phyloP scores from a whole-genome alignment of 2,113 vertebrate genomes.

The Anolis sagrei region DNA sequence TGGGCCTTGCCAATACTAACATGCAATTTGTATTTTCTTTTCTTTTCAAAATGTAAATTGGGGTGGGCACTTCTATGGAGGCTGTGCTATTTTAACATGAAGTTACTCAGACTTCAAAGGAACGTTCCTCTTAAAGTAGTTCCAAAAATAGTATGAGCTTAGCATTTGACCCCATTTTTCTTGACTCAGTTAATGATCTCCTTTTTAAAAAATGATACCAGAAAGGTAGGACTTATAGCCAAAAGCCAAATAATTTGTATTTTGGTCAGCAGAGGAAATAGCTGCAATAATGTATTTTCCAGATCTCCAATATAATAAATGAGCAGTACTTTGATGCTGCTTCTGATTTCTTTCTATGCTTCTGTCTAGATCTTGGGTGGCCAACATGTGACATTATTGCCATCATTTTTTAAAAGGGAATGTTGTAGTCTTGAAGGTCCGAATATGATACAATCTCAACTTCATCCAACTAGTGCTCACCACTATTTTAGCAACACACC shows the following conservation, averaged over 20 bases:
- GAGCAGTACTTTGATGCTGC: background rate
- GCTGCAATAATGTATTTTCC: background rate
- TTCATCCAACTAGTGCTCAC: background rate
- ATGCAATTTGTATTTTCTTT: conserved; percentile 2
- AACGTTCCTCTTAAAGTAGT: background rate
- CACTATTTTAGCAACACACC: too few relatives aligned
- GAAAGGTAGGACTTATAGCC: background rate
- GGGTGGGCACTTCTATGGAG: conserved; percentile 9
- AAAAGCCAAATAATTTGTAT: background rate
- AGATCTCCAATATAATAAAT: conserved; percentile 9
- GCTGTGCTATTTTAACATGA: background rate
- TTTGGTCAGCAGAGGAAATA: background rate
- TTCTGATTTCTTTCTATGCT: background rate
- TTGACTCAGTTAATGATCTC: background rate
- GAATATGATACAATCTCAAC: background rate
- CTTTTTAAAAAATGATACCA: background rate
- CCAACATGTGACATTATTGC: background rate
- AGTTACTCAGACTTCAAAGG: background rate
- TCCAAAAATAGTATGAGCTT: conserved; percentile 23
- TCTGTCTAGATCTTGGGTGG: background rate
- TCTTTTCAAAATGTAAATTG: background rate
- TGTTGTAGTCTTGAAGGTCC: background rate
- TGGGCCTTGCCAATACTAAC: background rate
- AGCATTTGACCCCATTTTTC: conserved; percentile 13
- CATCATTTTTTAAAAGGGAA: background rate